phyloP scores from a whole-genome alignment of 2,797 vertebrate genomes.

The Lagocephalus sceleratus region DNA sequence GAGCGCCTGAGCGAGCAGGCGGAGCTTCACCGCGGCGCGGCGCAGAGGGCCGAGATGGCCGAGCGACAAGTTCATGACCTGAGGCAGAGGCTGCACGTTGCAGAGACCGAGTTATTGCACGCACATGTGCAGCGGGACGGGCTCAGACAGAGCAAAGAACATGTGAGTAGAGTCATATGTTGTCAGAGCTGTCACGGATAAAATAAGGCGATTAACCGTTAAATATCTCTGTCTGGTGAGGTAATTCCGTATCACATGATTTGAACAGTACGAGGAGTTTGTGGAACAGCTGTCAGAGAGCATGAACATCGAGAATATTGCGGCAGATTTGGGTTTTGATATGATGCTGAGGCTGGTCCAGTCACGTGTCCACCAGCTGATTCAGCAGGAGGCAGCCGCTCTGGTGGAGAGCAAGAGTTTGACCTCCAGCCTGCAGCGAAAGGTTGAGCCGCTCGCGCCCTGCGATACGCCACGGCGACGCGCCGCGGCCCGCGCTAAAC shows the following conservation, averaged over 20 bases:
- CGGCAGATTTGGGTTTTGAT: conserved; percentile 84
- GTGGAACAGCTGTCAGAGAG: conserved; percentile 84
- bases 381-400: conserved; percentile 80
- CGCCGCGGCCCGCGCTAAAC: neutral
- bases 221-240: too few relatives aligned
- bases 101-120: conserved; percentile 81
- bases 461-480: too few relatives aligned
- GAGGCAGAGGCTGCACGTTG: conserved; percentile 68
- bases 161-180: conserved; percentile 66
- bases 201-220: neutral
- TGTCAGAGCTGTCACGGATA: neutral
- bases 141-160: conserved; percentile 79
- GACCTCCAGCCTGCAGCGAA: conserved; percentile 82
- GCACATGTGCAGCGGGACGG: conserved; percentile 74
- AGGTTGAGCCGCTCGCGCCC: conserved; percentile 69
- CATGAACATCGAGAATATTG: conserved; percentile 81
- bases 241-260: neutral
- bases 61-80: conserved; percentile 79
- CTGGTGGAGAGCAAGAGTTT: conserved; percentile 84
- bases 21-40: conserved; percentile 69
- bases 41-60: conserved; percentile 76
- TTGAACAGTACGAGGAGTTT: conserved; percentile 82
- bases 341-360: conserved; percentile 83
- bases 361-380: conserved; percentile 82
- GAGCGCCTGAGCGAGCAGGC: conserved; percentile 76